Conservation (phyloP, 2,113 vertebrate genomes). For the Tenrec ecaudatus region DNA sequence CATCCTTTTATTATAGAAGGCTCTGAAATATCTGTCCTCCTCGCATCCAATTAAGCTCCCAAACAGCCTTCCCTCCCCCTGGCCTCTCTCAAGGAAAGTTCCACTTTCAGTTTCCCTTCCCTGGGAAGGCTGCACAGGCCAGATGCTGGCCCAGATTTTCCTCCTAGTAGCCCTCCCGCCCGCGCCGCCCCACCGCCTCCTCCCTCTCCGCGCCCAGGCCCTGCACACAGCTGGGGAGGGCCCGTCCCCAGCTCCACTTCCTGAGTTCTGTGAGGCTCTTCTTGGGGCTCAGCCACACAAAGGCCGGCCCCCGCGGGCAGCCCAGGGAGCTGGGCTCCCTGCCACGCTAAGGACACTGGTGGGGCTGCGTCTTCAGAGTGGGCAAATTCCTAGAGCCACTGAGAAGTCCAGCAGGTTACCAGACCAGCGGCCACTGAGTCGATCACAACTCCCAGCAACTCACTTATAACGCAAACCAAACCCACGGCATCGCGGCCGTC, state of each 20-base stretch:
- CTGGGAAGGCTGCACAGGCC: neutral
- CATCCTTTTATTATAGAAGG: neutral
- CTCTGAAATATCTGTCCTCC: neutral
- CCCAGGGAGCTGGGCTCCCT: neutral
- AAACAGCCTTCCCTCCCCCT: neutral
- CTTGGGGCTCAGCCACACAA: conserved; percentile 31
- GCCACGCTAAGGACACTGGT: neutral
- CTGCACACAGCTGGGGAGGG: conserved; percentile 1
- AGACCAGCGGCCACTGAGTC: neutral
- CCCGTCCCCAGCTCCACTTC: conserved; percentile 33
- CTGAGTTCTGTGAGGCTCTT: conserved; percentile 19
- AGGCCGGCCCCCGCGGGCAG: neutral
- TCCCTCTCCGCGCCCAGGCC: neutral
- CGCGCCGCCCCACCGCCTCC: no score
- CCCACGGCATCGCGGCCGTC: no score
- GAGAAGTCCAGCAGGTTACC: neutral
- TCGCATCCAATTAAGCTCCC: neutral
- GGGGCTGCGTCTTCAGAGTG: neutral
- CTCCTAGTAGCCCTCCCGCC: neutral
- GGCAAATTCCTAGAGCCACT: neutral
- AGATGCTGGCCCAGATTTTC: neutral
- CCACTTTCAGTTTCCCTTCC: neutral
- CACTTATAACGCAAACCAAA: no score
- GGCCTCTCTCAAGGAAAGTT: neutral
- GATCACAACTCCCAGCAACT: neutral